Evolutionary conservation across 1,140 invertebrate species (phyloP), one percentile per base, ranked within the genome.

Genomic region (Drosophila kikkawai): DNA sequence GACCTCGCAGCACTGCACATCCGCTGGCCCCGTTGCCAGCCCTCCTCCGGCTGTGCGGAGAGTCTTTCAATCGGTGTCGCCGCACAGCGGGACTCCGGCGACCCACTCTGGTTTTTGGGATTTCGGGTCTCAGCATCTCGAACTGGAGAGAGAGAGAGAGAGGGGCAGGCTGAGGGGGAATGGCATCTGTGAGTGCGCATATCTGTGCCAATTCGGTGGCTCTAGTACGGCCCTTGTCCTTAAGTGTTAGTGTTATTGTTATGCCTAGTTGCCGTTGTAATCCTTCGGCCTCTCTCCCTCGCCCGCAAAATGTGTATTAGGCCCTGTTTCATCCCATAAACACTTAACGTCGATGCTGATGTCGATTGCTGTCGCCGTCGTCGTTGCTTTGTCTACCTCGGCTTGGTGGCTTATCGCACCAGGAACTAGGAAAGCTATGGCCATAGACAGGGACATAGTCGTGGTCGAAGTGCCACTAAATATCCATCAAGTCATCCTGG

Each of bases 321-420:
- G 22, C 51, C 41, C 50, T 36, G 73, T 53, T 66, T 75, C 71
- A 80, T 84, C 78, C 78, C 58, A 82, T 88, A 90, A 88, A 88
- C 85, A 90, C 85, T 90, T 88, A 88, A 90, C 79, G 81, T 80
- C 68, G 67, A 63, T 67, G 74, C 66, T 73, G 66, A 75, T 73
- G 85, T 84, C 80, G 83, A 70, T 87, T 74, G 63, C 68, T 57
- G 47, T 69, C 47, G 39, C 42, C 64, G 71, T 67, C 4, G 17
- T 37, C 17, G 51, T 37, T 37, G 34, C 51, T 55, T 55, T 83
- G 77, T 88, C 73, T 83, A 70, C 64, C 73, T 53, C 76, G 80
- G 55, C 84, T 80, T 80, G 80, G 67, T 79, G 82, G 61, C 85
- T 88, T 90, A 88, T 88, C 85, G 66, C 84, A 47, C 45, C 64